Evolutionary conservation across 2,797 vertebrate genomes (phyloP), one percentile per base, ranked within the genome.

Genomic region (Melanotaenia maccullochi): DNA sequence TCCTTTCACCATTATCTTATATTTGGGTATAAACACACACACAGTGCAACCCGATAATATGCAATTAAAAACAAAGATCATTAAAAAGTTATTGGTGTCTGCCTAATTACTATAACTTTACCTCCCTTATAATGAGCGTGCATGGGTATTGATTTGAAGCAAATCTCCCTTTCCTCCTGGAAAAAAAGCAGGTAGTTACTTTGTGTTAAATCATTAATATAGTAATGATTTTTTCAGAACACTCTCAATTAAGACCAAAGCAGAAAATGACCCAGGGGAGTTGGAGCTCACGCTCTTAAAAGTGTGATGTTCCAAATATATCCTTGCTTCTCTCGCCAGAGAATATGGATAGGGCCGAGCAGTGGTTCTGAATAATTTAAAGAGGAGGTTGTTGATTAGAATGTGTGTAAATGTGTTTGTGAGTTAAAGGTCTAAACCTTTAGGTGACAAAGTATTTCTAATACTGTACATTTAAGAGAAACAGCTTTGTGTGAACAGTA

Each of bases 171-270:
- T 95, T 95, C 92, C 93, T 94, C 92, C 90, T 90, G 88, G 91
- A 30, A 94, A 92, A 94, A 93, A 93, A 92, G 90, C 92, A 94
- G 94, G 93, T 94, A 94, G 93, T 95, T 95, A 94, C 94, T 94
- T 93, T 94, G 93, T 94, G 94, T 94, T 95, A 93, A 95, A 95
- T 95, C 94, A 94, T 94, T 95, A 95, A 95, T 95, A 95, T 94
- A 90, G 93, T 95, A 95, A 95, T 94, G 94, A 94, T 95, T 95
- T 94, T 93, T 93, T 91, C 92, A 94, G 93, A 95, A 94, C 92
- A 93, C 93, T 94, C 93, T 95, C 93, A 95, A 95, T 94, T 95
- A 95, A 95, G 93, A 93, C 87, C 89, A 85, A 90, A 93, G 89
- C 91, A 92, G 91, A 92, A 95, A 94, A 94, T 93, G 91, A 93